A percentile compares a stretch with the other conserved stretches of the same genome.
Evolutionary conservation across 2,113 vertebrate species (phyloP).

Genomic region (Aphelocoma coerulescens): DNA sequence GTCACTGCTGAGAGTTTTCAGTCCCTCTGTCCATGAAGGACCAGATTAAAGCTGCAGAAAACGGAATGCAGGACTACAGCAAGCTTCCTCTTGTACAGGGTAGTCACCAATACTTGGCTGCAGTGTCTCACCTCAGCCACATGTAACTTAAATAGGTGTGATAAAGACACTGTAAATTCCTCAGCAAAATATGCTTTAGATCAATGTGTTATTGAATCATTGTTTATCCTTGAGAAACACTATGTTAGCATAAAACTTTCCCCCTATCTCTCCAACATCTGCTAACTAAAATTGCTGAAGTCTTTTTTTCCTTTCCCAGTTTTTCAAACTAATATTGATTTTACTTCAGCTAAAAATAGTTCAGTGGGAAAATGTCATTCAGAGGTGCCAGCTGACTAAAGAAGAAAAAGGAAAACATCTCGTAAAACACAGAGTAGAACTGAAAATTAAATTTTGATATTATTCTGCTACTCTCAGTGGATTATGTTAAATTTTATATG

Average conservation of each 20-base stretch:
- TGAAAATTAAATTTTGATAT: slow-evolving; percentile 22
- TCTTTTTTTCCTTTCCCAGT: slow-evolving; percentile 31
- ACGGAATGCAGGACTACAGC: not conserved
- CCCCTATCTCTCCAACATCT: slow-evolving; percentile 10
- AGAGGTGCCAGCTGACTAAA: slow-evolving; percentile 37
- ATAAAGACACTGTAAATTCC: not conserved
- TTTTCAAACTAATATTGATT: slow-evolving; percentile 56
- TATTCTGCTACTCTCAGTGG: not conserved
- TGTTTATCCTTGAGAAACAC: slow-evolving; percentile 30
- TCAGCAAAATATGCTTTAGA: not conserved
- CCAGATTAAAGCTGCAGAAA: not conserved
- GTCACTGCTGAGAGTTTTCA: not conserved
- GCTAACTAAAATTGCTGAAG: slow-evolving; percentile 35
- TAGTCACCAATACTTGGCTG: not conserved
- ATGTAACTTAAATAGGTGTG: not conserved
- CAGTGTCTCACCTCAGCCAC: not conserved
- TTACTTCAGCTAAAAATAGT: slow-evolving; percentile 48
- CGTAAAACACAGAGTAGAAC: not conserved
- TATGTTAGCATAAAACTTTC: slow-evolving; percentile 22
- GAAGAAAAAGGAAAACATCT: slow-evolving; percentile 13
- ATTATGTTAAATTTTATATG: not conserved
- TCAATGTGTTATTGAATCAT: not conserved
- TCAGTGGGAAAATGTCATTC: slow-evolving; percentile 53
- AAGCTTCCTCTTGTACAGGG: not conserved
- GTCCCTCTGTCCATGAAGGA: not conserved